Evolutionary conservation across 2,888 invertebrate species (phyloP).

Genomic region (Spilarctia lutea): DNA sequence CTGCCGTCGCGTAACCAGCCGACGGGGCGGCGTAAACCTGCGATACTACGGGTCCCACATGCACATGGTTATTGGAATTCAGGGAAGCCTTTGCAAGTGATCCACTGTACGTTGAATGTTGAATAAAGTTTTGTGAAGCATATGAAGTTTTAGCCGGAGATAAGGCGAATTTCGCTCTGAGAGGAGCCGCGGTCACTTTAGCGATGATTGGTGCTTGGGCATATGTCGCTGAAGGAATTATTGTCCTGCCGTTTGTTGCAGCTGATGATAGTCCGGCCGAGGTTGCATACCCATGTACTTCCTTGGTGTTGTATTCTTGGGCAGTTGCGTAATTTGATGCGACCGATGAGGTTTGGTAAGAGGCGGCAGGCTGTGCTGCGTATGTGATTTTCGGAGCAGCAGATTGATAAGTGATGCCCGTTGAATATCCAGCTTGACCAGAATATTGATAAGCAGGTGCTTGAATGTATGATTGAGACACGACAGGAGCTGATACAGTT

Average conservation of each 20-base stretch:
- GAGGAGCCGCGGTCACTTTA: slow-evolving; percentile 81
- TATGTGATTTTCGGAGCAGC: slow-evolving; percentile 70
- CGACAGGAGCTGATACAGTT: slow-evolving; percentile 51
- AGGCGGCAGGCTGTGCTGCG: slow-evolving; percentile 63
- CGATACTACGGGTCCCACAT: slow-evolving; percentile 78
- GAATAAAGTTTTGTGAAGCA: slow-evolving; percentile 70
- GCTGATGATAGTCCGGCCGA: slow-evolving; percentile 82
- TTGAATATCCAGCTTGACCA: slow-evolving; percentile 39
- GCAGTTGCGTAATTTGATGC: slow-evolving; percentile 61
- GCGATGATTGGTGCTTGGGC: slow-evolving; percentile 85
- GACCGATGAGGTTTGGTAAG: slow-evolving; percentile 58
- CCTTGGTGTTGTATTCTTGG: slow-evolving; percentile 62
- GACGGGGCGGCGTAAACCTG: slow-evolving; percentile 78
- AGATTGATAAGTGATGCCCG: slow-evolving; percentile 64
- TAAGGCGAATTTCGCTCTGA: slow-evolving; percentile 72
- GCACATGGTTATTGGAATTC: slow-evolving; percentile 69
- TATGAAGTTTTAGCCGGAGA: slow-evolving; percentile 71
- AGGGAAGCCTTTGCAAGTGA: slow-evolving; percentile 79
- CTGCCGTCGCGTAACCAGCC: slow-evolving; percentile 73
- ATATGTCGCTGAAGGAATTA: slow-evolving; percentile 78
- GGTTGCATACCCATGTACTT: slow-evolving; percentile 85
- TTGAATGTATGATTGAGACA: slow-evolving; percentile 46
- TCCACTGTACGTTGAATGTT: slow-evolving; percentile 67
- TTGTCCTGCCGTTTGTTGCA: slow-evolving; percentile 65
- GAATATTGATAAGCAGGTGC: slow-evolving; percentile 49